Base-by-base conservation (phyloP, 2,888 invertebrate species). In the Brachylomia viminalis region DNA sequence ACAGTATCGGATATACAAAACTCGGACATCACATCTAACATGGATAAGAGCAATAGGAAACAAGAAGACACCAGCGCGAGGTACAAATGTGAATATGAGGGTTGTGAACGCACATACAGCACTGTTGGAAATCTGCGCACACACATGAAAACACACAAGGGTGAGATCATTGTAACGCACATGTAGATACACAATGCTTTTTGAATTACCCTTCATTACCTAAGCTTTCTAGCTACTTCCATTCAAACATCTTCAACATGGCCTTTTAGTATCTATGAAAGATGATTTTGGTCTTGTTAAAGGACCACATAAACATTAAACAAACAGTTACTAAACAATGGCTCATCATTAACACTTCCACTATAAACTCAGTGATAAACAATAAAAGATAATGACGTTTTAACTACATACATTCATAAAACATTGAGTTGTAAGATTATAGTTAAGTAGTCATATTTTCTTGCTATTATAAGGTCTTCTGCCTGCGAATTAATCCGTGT, bases 101-200 rank as follows among this genome's bases (percentile, higher is more conserved):
- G 98, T 27, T 99, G 99, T 93, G 97, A 97, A 83, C 97, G 99
- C 88, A 98, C 98, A 74, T 99, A 99, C 94, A 99, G 99, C 92
- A 99, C 99, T 11, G 98, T 98, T 87, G 99, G 99, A 71, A 99
- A 99, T 95, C 97, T 99, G 86, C 97, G 99, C 91, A 99, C 99
- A 80, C 99, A 99, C 95, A 98, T 99, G 97, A 99, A 99, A 97
- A 99, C 99, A 75, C 99, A 99, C 92, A 98, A 98, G 98, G 99
- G 99, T 99, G 96, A 83, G 76, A 75, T 80, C 78, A 67, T 77
- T 82, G 70, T 80, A 67, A 58, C 17, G 7, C 70, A 49, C 71
- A 71, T 76, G 67, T 70, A 82, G 33, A 64, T 45, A 75, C 42
- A 59, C 61, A 54, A 67, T 4, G 52, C 54, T 59, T 77, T 54